Evolutionary conservation across 1,140 invertebrate genomes (phyloP).

Genomic region (Brachionus manjavacas): DNA sequence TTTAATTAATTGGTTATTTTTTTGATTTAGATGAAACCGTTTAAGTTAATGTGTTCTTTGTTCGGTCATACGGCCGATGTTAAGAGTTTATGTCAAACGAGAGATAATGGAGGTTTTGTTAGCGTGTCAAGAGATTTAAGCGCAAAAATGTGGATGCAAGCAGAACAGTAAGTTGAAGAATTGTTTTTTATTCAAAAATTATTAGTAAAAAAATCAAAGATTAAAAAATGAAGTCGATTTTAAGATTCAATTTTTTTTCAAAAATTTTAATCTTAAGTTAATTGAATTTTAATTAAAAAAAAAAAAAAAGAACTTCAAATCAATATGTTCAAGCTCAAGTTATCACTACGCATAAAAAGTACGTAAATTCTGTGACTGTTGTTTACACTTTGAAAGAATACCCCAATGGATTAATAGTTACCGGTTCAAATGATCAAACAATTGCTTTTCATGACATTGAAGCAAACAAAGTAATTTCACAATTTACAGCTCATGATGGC

Average conservation of each 20-base stretch:
- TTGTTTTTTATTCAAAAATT: not conserved
- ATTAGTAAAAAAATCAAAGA: too few relatives aligned
- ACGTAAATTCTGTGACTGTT: constrained; percentile 26
- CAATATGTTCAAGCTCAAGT: constrained; percentile 20
- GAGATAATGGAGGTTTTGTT: constrained; percentile 37
- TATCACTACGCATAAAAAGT: constrained; percentile 18
- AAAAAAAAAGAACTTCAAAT: not conserved
- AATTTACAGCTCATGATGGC: constrained; percentile 23
- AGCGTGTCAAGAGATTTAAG: constrained; percentile 36
- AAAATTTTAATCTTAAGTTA: too few relatives aligned
- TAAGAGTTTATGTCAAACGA: not conserved
- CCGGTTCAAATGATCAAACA: constrained; percentile 40
- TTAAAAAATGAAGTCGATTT: too few relatives aligned
- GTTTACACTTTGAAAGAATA: not conserved
- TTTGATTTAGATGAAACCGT: not conserved
- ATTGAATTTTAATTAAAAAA: too few relatives aligned
- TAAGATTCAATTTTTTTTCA: too few relatives aligned
- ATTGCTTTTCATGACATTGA: constrained; percentile 37
- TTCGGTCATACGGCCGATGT: constrained; percentile 39
- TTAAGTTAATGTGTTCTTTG: constrained; percentile 24
- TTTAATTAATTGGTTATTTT: not conserved
- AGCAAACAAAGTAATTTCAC: not conserved
- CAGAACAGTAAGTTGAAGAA: not conserved
- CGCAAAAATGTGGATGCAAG: constrained; percentile 4
- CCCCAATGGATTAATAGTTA: constrained; percentile 35